Conservation (phyloP, 2,113 vertebrate genomes). For the Thryonomys swinderianus region DNA sequence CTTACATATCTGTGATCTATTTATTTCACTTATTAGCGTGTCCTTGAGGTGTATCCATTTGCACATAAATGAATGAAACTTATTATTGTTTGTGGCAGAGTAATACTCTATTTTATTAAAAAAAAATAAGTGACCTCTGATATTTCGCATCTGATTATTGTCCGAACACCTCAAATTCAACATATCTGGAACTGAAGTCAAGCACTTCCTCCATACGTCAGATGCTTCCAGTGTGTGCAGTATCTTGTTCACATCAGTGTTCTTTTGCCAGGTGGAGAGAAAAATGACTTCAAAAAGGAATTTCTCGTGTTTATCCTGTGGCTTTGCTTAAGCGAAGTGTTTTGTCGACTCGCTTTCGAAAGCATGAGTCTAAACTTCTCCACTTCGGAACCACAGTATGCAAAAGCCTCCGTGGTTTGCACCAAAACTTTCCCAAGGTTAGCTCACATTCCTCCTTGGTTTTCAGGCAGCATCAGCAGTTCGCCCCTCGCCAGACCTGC, state of each 20-base stretch:
- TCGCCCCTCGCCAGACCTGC: background rate
- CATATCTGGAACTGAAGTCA: background rate
- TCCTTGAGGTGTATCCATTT: too few species aligned
- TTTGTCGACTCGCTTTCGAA: background rate
- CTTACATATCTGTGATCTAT: too few species aligned
- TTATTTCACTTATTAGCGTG: too few species aligned
- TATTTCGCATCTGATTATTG: background rate
- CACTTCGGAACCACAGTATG: background rate
- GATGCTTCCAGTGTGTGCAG: background rate
- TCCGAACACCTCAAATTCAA: background rate
- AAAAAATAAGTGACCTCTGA: background rate
- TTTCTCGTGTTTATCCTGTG: background rate
- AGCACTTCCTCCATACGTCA: background rate
- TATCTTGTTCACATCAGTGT: background rate
- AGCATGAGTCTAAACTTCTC: background rate
- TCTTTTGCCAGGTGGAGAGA: background rate
- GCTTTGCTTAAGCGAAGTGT: background rate
- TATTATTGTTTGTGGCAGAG: too few species aligned
- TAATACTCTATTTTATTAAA: too few species aligned
- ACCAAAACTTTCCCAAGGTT: background rate
- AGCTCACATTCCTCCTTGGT: background rate
- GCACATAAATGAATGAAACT: too few species aligned
- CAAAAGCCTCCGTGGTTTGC: background rate
- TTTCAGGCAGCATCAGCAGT: background rate
- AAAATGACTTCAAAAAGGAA: background rate